A percentile compares a stretch with the other conserved stretches of the same genome.
These are phyloP conservation scores for Brachymystax lenok DNA, from an alignment of 2,797 vertebrate genomes.

Conservation along the genomic window DNA sequence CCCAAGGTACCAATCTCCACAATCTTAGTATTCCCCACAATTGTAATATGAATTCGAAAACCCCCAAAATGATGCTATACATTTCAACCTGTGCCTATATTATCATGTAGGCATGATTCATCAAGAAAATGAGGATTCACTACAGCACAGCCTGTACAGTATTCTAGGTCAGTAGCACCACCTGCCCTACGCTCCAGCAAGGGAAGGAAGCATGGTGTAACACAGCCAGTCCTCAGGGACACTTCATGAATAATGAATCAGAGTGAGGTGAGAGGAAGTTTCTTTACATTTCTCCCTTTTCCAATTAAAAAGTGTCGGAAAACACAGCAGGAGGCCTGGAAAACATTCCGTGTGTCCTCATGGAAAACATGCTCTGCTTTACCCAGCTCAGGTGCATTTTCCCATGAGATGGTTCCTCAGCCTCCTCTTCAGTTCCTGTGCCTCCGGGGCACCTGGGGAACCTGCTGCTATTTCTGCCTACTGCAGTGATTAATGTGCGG, in stretches of 20 bases:
- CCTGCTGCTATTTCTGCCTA: constrained; percentile 39
- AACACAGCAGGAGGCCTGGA: constrained; percentile 19
- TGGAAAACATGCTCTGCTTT: constrained; percentile 12
- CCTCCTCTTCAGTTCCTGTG: neutral
- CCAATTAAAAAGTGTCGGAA: constrained; percentile 48
- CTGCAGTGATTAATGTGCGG: constrained; percentile 46
- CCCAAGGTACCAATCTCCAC: neutral
- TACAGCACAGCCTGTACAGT: neutral
- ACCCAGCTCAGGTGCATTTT: neutral
- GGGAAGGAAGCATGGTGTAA: neutral
- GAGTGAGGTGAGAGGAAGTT: constrained; percentile 43
- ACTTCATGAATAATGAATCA: constrained; percentile 48
- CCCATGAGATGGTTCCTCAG: neutral
- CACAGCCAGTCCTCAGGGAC: constrained; percentile 18
- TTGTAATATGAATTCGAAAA: neutral
- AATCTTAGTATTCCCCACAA: neutral
- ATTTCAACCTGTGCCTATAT: neutral
- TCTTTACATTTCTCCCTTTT: constrained; percentile 28
- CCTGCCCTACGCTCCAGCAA: neutral
- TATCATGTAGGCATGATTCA: neutral
- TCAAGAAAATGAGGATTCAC: neutral
- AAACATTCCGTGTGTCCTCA: neutral
- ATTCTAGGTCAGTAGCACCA: neutral
- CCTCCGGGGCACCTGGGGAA: neutral
- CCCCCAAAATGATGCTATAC: neutral